Percentiles rank a stretch among this genome's conserved stretches.
Conservation (phyloP, 2,888 invertebrate genomes). For the Drosophila sordidula region DNA sequence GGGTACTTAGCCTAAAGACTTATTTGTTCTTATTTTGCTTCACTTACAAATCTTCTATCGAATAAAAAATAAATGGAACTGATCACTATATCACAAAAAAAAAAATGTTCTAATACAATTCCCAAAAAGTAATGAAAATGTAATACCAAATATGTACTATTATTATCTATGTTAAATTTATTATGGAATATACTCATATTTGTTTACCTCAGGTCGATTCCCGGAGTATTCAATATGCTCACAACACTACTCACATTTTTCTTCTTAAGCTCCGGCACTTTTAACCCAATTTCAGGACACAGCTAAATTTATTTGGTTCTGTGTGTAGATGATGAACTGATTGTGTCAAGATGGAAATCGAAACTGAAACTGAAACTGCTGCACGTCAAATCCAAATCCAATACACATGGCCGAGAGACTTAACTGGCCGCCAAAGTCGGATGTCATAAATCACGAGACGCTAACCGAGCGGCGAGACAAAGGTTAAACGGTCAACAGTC, state of each 20-base stretch:
- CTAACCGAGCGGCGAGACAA: conserved; percentile 33
- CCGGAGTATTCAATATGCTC: too few relatives aligned
- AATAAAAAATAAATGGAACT: too few relatives aligned
- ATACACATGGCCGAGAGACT: conserved; percentile 39
- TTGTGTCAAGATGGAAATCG: conserved; percentile 46
- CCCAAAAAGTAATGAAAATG: too few relatives aligned
- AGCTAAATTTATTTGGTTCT: neutral
- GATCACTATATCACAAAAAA: too few relatives aligned
- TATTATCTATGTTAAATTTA: too few relatives aligned
- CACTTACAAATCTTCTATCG: too few relatives aligned
- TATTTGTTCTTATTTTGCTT: too few relatives aligned
- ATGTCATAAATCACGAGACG: conserved; percentile 67
- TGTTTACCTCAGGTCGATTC: too few relatives aligned
- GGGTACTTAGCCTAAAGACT: too few relatives aligned
- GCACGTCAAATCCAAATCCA: conserved; percentile 23
- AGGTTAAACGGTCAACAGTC: conserved; percentile 55
- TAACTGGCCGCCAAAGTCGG: conserved; percentile 54
- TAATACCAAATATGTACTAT: too few relatives aligned
- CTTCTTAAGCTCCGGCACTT: neutral
- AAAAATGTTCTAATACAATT: too few relatives aligned
- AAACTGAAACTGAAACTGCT: conserved; percentile 57
- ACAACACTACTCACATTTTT: conserved; percentile 5
- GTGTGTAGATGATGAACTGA: conserved; percentile 37
- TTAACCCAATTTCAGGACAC: neutral
- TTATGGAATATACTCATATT: too few relatives aligned